A percentile compares a stretch with the other conserved stretches of the same genome.
These are phyloP conservation scores for Ceratosolen fusciceps DNA, from an alignment of 1,140 invertebrate species.

Conservation along the genomic window DNA sequence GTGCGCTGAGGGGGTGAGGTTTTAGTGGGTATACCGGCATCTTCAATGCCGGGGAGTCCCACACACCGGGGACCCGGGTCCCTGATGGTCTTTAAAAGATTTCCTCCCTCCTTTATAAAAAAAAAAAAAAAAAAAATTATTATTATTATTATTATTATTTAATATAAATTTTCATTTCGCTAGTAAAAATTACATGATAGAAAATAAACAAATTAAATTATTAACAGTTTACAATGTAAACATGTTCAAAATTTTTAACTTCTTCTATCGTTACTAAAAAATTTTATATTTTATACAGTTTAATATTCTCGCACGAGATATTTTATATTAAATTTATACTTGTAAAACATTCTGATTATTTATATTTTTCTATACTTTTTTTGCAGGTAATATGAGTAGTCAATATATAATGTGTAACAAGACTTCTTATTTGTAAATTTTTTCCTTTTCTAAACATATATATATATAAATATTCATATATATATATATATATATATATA, in stretches of 20 bases:
- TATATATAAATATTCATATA: not conserved
- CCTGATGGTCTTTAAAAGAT: too few species aligned
- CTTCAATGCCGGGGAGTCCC: too few species aligned
- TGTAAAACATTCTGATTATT: conserved; percentile 15
- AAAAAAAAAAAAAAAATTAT: too few species aligned
- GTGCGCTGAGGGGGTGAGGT: too few species aligned
- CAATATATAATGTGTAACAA: conserved; percentile 36
- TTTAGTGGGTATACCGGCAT: too few species aligned
- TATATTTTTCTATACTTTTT: conserved; percentile 3
- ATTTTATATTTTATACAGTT: conserved; percentile 12
- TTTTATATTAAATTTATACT: not conserved
- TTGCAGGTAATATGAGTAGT: conserved; percentile 23
- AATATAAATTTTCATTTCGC: conserved; percentile 47
- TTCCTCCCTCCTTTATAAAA: too few species aligned
- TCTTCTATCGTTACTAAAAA: conserved; percentile 28
- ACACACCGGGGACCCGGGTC: too few species aligned
- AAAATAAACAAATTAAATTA: conserved; percentile 41
- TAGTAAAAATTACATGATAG: conserved; percentile 49
- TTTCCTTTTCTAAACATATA: conserved; percentile 18
- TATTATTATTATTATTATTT: conserved; percentile 47
- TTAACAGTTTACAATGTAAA: conserved; percentile 40
- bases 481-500: conserved; percentile 23
- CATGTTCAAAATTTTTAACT: conserved; percentile 32
- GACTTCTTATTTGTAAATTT: conserved; percentile 10
- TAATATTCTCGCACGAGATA: not conserved